Base-by-base conservation (phyloP, 2,888 invertebrate species). In the Epirrita christyi region DNA sequence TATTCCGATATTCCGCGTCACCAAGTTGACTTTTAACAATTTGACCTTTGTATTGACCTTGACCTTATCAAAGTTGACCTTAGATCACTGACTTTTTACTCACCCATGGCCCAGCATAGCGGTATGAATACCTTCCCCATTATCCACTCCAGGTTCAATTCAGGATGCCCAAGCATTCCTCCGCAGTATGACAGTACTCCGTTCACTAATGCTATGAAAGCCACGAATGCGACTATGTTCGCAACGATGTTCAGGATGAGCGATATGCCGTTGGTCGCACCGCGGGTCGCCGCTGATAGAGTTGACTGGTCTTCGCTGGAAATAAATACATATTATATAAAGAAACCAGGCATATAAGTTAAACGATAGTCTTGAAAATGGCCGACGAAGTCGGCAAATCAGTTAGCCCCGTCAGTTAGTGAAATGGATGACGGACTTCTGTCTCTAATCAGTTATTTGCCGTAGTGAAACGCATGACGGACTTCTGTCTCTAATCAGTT, bases 61-160 rank as follows among this genome's bases (percentile, higher is more conserved):
- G 11, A n/a, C 11, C 6, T 9, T 6, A 21, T 21, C 21, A 2
- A 4, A 21, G 2, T 21, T 21, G 21, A 21, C 21, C 21, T 21
- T 21, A 3, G 4, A 21, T 4, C 21, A 21, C 4, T 21, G 21
- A 4, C 21, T 21, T 21, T 21, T 4, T 21, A 72, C 85, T 75
- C 48, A 68, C 96, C 99, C 96, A 99, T 97, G 9, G 97, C 78
- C 94, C 95, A 98, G 47, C 97, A 96, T 0, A 99, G 78, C 0
- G 99, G 99, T 75, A 97, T 97, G 78, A 99, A 98, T 0, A 98
- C 73, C 83, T 98, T 98, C 0, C 98, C 96, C 50, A 98, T 92
- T 9, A 98, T 88, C 85, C 94, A 94, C 93, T 98, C 95, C 10
- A 96, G 88, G 46, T 93, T 93, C 55, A 94, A 73, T 0, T 89